A percentile compares a stretch with the other conserved stretches of the same genome.
These are phyloP conservation scores for Thripadectes ignobilis DNA, from an alignment of 2,797 vertebrate genomes.

Conservation along the genomic window DNA sequence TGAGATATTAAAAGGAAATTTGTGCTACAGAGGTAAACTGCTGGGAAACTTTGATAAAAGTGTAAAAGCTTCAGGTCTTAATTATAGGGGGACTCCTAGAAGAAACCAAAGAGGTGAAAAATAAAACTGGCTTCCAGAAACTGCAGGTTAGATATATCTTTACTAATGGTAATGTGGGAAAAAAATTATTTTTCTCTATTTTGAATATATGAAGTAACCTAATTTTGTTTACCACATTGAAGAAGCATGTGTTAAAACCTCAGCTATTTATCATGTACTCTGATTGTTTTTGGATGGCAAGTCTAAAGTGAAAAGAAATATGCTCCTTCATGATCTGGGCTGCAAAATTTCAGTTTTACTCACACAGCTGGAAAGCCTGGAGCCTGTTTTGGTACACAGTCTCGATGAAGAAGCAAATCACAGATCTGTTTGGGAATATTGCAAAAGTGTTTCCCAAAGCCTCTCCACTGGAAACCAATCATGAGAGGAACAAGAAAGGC, in stretches of 20 bases:
- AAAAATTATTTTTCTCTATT: background rate
- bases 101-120: background rate
- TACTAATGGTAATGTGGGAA: background rate
- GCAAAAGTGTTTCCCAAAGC: background rate
- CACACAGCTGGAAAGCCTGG: background rate
- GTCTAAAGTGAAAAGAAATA: background rate
- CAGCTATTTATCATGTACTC: background rate
- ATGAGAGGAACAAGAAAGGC: background rate
- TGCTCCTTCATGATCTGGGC: background rate
- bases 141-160: background rate
- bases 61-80: background rate
- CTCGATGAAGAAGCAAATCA: background rate
- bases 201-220: background rate
- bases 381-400: background rate
- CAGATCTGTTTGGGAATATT: background rate
- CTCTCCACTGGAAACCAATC: background rate
- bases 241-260: background rate
- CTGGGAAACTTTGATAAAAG: background rate
- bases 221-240: background rate
- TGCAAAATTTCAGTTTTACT: background rate
- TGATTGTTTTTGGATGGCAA: background rate
- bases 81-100: background rate
- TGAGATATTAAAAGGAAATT: conserved; percentile 32
- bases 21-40: background rate
- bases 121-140: background rate